These are phyloP conservation scores for Eudasyphora cyanicolor DNA, from an alignment of 2,888 invertebrate species.

Conservation along the genomic window DNA sequence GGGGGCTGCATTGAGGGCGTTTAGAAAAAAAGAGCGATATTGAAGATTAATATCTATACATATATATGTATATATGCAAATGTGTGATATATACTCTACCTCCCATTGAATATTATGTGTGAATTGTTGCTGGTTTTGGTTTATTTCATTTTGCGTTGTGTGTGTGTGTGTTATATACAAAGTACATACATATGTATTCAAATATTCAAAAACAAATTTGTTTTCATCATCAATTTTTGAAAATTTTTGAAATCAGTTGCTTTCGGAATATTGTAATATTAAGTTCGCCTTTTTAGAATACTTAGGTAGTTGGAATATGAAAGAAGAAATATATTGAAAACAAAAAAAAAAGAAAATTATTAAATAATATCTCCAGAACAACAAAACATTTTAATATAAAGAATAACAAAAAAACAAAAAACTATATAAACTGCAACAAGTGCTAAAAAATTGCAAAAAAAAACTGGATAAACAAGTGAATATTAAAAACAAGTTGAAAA, in stretches of 20 bases:
- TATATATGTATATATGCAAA: constrained; percentile 17
- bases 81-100: constrained; percentile 34
- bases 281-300: constrained; percentile 75
- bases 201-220: constrained; percentile 60
- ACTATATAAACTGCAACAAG: constrained; percentile 19
- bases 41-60: constrained; percentile 41
- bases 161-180: constrained; percentile 36
- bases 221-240: constrained; percentile 65
- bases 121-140: not conserved
- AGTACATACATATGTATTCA: constrained; percentile 32
- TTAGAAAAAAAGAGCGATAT: constrained; percentile 27
- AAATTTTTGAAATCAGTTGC: constrained; percentile 75
- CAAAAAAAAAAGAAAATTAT: constrained; percentile 63
- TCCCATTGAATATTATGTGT: constrained; percentile 1
- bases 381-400: constrained; percentile 44
- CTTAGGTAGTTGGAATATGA: constrained; percentile 65
- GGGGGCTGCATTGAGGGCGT: constrained; percentile 31
- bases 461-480: constrained; percentile 21
- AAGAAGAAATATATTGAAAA: constrained; percentile 56
- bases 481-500: constrained; percentile 53
- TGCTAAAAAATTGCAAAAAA: constrained; percentile 24
- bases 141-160: not conserved
- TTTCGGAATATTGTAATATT: constrained; percentile 81
- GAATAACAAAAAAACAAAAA: constrained; percentile 58
- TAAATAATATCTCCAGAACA: constrained; percentile 76